A percentile compares a stretch with the other conserved stretches of the same genome.
Conservation (phyloP, 2,113 vertebrate genomes). For the Chloropsis hardwickii region DNA sequence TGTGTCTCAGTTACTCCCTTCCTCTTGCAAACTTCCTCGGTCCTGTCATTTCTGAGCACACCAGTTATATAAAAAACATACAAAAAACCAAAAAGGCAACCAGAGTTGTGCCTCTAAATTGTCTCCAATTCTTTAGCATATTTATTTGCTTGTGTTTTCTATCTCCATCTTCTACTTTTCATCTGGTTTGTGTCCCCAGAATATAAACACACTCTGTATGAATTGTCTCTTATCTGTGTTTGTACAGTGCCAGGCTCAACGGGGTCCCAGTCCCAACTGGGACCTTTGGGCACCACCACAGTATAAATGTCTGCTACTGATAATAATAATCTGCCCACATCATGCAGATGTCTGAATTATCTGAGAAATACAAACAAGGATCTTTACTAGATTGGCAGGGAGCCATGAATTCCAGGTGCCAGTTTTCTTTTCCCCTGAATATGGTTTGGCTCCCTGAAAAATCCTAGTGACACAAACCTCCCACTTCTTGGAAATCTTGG, state of each 20-base stretch:
- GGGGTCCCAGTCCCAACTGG: not conserved
- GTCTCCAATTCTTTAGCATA: not conserved
- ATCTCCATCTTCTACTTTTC: not conserved
- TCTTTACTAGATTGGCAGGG: slow-evolving; percentile 46
- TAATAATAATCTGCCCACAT: slow-evolving; percentile 57
- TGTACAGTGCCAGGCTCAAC: slow-evolving; percentile 58
- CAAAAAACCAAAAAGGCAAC: not conserved
- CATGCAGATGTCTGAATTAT: slow-evolving; percentile 56
- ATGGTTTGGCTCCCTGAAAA: not conserved
- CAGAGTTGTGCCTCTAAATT: not conserved
- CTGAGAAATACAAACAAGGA: slow-evolving; percentile 58
- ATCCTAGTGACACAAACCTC: slow-evolving; percentile 8
- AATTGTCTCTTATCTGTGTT: slow-evolving; percentile 62
- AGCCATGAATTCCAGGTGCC: slow-evolving; percentile 48
- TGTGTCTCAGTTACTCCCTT: slow-evolving; percentile 28
- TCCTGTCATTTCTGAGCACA: not conserved
- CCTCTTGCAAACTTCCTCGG: not conserved
- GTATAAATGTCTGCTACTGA: slow-evolving; percentile 59
- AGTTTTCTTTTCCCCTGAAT: slow-evolving; percentile 33
- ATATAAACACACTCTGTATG: slow-evolving; percentile 24
- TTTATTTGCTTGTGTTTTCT: slow-evolving; percentile 33
- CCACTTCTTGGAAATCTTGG: slow-evolving; percentile 28
- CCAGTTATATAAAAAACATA: not conserved
- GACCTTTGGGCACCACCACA: slow-evolving; percentile 50
- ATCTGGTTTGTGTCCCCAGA: slow-evolving; percentile 48